A percentile compares a stretch with the other conserved stretches of the same genome.
phyloP scores from a whole-genome alignment of 2,888 invertebrate species.

The Tryphoninae sp. region DNA sequence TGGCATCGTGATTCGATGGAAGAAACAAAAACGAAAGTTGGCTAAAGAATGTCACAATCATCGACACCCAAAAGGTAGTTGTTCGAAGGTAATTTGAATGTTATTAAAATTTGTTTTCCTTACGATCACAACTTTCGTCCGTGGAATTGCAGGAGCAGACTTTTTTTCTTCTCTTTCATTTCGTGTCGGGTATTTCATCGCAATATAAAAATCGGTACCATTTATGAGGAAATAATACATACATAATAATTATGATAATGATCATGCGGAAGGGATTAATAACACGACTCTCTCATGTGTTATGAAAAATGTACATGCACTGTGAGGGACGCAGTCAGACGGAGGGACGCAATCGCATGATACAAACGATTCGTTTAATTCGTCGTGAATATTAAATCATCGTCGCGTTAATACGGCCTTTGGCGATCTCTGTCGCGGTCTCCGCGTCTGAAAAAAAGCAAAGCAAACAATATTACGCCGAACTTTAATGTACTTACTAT shows the following conservation, averaged over 20 bases:
- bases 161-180: constrained; percentile 33
- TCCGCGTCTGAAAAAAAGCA: constrained; percentile 77
- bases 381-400: constrained; percentile 23
- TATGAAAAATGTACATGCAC: constrained; percentile 63
- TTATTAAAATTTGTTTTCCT: not conserved
- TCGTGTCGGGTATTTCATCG: constrained; percentile 48
- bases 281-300: constrained; percentile 56
- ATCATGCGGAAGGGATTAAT: constrained; percentile 63
- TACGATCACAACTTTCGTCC: not conserved
- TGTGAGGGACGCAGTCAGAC: constrained; percentile 47
- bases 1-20: not conserved
- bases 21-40: too few species aligned
- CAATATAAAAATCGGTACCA: constrained; percentile 66
- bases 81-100: not conserved
- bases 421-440: constrained; percentile 83
- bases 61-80: not conserved
- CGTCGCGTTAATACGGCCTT: constrained; percentile 80
- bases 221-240: constrained; percentile 65
- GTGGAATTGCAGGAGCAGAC: not conserved
- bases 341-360: constrained; percentile 50
- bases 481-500: constrained; percentile 66
- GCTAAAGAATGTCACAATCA: not conserved
- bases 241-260: constrained; percentile 66
- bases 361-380: constrained; percentile 53
- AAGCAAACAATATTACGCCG: not conserved